These are phyloP conservation scores for Dicaeum eximium DNA, from an alignment of 2,113 vertebrate species.

Conservation along the genomic window DNA sequence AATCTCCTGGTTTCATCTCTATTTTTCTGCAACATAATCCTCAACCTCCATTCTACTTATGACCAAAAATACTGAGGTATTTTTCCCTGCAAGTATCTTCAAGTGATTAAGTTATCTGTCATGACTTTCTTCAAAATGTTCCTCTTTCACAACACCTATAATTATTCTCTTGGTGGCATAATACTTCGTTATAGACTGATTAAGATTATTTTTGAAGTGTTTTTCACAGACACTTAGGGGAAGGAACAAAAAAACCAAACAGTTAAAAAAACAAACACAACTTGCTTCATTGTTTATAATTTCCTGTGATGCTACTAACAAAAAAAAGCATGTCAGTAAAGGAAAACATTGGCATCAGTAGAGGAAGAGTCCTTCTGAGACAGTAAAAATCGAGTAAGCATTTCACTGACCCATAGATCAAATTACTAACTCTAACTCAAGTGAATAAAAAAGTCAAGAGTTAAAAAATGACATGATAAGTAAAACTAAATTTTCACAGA, in stretches of 20 bases:
- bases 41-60: neutral
- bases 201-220: neutral
- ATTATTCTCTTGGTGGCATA: neutral
- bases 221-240: neutral
- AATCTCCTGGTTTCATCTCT: neutral
- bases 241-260: neutral
- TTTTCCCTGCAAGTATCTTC: neutral
- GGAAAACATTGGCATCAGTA: neutral
- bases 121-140: neutral
- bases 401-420: neutral
- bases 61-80: neutral
- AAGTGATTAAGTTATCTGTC: neutral
- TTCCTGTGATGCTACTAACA: neutral
- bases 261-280: neutral
- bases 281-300: neutral
- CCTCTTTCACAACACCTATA: neutral
- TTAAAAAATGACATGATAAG: neutral
- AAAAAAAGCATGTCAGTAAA: neutral
- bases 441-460: neutral
- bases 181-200: neutral
- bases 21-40: neutral
- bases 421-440: neutral
- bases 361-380: neutral
- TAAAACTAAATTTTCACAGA: neutral
- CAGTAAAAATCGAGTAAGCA: neutral